Conservation (phyloP, 1,140 invertebrate genomes). For the Diploscapter pachys region DNA sequence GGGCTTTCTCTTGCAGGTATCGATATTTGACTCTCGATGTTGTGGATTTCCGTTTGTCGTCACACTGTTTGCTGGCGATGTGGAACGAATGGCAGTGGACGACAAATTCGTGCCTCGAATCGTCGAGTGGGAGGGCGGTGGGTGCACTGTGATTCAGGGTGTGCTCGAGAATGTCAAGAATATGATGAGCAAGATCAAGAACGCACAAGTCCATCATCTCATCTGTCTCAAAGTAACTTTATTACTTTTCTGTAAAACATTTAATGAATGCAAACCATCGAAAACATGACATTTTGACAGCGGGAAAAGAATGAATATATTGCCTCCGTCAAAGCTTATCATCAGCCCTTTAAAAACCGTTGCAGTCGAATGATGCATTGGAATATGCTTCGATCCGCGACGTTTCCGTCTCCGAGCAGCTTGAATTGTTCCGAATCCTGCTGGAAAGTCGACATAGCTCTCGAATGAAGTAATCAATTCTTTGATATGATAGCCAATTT, state of each 20-base stretch:
- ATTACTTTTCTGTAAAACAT: not conserved
- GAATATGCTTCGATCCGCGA: conserved; percentile 25
- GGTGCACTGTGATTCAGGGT: conserved; percentile 23
- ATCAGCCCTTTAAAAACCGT: not conserved
- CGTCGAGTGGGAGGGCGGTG: conserved; percentile 12
- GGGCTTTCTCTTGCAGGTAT: not conserved
- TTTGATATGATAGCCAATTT: not conserved
- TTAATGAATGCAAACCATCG: not conserved
- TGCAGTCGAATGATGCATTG: conserved; percentile 25
- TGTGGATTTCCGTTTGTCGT: conserved; percentile 21
- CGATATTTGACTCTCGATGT: conserved; percentile 24
- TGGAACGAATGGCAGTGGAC: conserved; percentile 13
- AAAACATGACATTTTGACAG: not conserved
- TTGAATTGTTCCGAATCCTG: conserved; percentile 5
- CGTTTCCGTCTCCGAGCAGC: conserved; percentile 4
- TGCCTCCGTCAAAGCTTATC: too few species aligned
- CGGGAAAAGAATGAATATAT: not conserved
- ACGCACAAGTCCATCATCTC: conserved; percentile 5
- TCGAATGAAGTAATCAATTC: not conserved
- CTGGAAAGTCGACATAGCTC: conserved; percentile 12
- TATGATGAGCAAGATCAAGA: conserved; percentile 14
- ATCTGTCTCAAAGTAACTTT: conserved; percentile 15
- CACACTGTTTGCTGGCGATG: conserved; percentile 15
- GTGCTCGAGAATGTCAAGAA: conserved; percentile 15
- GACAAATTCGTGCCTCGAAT: conserved; percentile 8